Base-by-base conservation (phyloP, 2,888 invertebrate species). In the Achlya flavicornis region DNA sequence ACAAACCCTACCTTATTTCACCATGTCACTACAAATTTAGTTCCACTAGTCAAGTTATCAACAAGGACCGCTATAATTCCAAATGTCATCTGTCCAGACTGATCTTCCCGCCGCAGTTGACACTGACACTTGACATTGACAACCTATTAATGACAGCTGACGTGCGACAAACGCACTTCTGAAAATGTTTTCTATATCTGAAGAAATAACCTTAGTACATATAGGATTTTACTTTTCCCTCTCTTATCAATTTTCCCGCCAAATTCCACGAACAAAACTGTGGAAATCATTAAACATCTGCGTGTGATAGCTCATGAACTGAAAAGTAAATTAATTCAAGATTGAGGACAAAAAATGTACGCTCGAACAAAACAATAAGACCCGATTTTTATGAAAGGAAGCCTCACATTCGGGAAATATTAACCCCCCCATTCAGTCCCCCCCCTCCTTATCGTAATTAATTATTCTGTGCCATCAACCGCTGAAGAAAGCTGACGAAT, bases 311-410 rank as follows among this genome's bases (percentile, higher is more conserved):
- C 85, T 19, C 83, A 77, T 72, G 35, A 76, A 77, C 69, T 60
- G 75, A 77, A 81, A 85, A 86, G 85, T 86, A 88, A 90, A 92
- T 91, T 89, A 88, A 87, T 88, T 87, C 84, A 81, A 75, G 75
- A 53, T 3, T 53, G 48, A 79, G 85, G 77, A 87, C 85, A 85
- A 85, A 89, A 88, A 88, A 90, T 90, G 78, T 75, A 66, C 72
- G 74, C 77, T 74, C 53, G 19, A 73, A 72, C 74, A 77, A 81
- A 84, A 86, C 87, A 89, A 87, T 86, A 84, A 84, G 83, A 79
- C 79, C 74, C 68, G 78, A 81, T 79, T 80, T 82, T 76, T 80
- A 75, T 82, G 81, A 83, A 83, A 85, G 85, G 87, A 88, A 88
- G 77, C 85, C 87, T 83, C 81, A 83, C 81, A 82, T 86, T 68